Evolutionary conservation across 2,113 vertebrate genomes (phyloP).

Genomic region (Macaca mulatta): DNA sequence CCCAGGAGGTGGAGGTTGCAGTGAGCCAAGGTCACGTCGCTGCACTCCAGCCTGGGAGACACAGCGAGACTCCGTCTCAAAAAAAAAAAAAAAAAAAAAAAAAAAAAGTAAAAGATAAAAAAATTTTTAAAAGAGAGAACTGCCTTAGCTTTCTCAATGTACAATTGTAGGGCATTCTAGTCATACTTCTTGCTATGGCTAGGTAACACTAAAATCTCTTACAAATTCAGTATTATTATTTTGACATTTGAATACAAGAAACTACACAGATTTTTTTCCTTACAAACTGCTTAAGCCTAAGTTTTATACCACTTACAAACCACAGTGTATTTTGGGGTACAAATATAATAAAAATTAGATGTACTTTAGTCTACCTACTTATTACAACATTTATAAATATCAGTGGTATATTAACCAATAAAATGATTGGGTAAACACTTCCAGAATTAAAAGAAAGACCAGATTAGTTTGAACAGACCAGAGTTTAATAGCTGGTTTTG

Average conservation of each 20-base stretch:
- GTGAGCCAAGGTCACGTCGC: no score
- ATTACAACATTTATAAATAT: neutral
- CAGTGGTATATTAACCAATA: neutral
- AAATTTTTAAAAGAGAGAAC: neutral
- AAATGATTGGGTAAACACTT: neutral
- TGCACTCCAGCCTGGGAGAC: no score
- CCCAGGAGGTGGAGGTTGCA: no score
- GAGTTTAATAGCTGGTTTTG: neutral
- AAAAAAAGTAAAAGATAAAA: no score
- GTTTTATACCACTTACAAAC: neutral
- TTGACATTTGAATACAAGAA: neutral
- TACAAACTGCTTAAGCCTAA: neutral
- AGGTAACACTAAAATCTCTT: neutral
- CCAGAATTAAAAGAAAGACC: neutral
- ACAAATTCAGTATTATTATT: neutral
- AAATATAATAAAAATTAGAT: constrained; percentile 6
- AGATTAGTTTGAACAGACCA: neutral
- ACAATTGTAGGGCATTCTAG: neutral
- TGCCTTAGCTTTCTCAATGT: neutral
- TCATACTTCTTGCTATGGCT: neutral
- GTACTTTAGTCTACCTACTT: neutral
- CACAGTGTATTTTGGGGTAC: neutral
- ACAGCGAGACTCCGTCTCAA: no score
- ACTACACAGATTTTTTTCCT: neutral
- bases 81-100: no score